Conservation (phyloP, 2,888 invertebrate genomes). For the Heliothis peltigera region DNA sequence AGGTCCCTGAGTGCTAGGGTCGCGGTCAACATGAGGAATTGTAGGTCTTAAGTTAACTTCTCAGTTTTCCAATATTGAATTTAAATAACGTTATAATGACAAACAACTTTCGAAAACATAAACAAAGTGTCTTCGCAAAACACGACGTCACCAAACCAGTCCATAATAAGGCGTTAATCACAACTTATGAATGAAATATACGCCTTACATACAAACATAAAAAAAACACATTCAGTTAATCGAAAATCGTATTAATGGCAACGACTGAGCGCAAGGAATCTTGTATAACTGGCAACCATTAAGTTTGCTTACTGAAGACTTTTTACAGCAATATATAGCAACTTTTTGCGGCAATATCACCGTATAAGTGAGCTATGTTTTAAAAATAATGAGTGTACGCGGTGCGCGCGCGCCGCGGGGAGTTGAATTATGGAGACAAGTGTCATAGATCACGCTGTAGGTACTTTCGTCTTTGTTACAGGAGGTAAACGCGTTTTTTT, state of each 20-base stretch:
- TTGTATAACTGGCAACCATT: conserved; percentile 66
- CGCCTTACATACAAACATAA: conserved; percentile 36
- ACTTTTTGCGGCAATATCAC: conserved; percentile 79
- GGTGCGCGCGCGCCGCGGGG: conserved; percentile 72
- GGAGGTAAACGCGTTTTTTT: conserved; percentile 64
- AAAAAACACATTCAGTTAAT: conserved; percentile 54
- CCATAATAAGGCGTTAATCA: conserved; percentile 34
- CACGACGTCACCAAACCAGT: conserved; percentile 29
- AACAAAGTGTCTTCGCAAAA: background rate
- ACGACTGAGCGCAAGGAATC: conserved; percentile 50
- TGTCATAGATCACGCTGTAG: conserved; percentile 75
- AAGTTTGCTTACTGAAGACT: conserved; percentile 62
- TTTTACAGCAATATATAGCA: conserved; percentile 62
- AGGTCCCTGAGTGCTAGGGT: too few species aligned
- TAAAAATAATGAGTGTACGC: conserved; percentile 77
- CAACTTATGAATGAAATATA: conserved; percentile 59
- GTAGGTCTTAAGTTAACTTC: too few species aligned
- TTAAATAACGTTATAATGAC: background rate
- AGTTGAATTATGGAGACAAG: conserved; percentile 72
- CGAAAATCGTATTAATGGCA: conserved; percentile 56
- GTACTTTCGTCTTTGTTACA: conserved; percentile 68
- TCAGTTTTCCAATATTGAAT: background rate
- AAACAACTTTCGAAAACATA: conserved; percentile 3
- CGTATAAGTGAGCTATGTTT: conserved; percentile 77
- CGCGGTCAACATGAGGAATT: too few species aligned